Conservation (phyloP, 2,113 vertebrate species). For the Notechis scutatus region DNA sequence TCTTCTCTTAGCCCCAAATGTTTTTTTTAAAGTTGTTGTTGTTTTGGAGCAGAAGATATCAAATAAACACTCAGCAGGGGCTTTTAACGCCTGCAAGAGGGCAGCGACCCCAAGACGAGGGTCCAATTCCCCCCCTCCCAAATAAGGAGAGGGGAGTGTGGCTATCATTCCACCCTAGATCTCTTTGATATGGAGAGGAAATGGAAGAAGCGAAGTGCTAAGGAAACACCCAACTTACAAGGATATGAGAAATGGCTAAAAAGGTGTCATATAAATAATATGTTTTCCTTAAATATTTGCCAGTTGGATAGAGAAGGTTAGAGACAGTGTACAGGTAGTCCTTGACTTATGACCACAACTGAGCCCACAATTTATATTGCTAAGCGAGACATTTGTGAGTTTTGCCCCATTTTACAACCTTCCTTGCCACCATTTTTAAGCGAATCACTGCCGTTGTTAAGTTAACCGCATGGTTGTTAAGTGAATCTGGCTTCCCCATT, state of each 20-base stretch:
- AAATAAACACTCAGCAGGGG: conserved; percentile 11
- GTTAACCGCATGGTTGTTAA: neutral
- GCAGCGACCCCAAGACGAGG: neutral
- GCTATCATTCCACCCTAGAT: neutral
- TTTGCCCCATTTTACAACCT: neutral
- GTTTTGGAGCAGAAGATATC: conserved; percentile 26
- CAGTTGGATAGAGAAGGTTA: neutral
- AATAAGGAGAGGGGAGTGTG: neutral
- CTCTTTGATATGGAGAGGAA: neutral
- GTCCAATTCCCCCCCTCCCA: neutral
- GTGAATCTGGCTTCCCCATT: too few species aligned
- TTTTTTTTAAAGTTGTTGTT: neutral
- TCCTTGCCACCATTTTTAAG: neutral
- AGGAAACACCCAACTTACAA: neutral
- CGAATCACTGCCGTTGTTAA: neutral
- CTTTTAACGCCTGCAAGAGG: conserved; percentile 19
- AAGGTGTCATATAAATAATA: neutral
- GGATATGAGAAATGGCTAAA: neutral
- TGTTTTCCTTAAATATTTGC: neutral
- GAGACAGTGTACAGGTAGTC: neutral
- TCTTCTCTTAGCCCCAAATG: conserved; percentile 25
- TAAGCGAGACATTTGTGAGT: neutral
- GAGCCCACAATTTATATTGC: neutral
- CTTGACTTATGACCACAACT: neutral
- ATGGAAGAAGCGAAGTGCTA: neutral